Conservation (phyloP, 2,113 vertebrate genomes). For the Turnix velox region DNA sequence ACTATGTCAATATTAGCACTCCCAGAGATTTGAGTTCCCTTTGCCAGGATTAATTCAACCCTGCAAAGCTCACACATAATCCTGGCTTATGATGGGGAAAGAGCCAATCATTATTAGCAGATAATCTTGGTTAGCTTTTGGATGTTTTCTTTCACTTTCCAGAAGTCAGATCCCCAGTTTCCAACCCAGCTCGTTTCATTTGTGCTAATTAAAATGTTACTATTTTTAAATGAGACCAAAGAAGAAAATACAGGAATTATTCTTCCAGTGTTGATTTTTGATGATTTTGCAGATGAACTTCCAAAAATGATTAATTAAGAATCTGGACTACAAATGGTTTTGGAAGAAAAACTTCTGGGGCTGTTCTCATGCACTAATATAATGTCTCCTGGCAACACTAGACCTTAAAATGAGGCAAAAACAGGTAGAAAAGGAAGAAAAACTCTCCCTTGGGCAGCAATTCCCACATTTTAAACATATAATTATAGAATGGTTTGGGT, state of each 20-base stretch:
- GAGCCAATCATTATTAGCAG: background rate
- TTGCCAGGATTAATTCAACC: background rate
- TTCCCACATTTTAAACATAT: background rate
- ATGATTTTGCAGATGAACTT: background rate
- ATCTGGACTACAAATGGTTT: background rate
- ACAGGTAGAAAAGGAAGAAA: background rate
- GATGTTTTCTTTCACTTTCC: conserved; percentile 27
- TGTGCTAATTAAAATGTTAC: background rate
- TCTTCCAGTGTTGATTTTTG: background rate
- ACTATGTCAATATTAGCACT: background rate
- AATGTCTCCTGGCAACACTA: background rate
- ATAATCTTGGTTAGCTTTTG: background rate
- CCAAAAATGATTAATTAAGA: background rate
- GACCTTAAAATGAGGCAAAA: accelerated
- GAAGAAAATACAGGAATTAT: background rate
- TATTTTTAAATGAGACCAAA: background rate
- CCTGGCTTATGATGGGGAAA: background rate
- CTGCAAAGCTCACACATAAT: background rate
- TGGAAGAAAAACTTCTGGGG: background rate
- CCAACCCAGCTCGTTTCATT: background rate
- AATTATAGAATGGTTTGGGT: too few species aligned
- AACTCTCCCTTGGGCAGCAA: background rate
- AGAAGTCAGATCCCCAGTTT: background rate
- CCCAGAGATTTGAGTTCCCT: background rate
- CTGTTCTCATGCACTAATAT: background rate